Conservation (phyloP, 2,797 vertebrate species). For the Molossus alvarezi region DNA sequence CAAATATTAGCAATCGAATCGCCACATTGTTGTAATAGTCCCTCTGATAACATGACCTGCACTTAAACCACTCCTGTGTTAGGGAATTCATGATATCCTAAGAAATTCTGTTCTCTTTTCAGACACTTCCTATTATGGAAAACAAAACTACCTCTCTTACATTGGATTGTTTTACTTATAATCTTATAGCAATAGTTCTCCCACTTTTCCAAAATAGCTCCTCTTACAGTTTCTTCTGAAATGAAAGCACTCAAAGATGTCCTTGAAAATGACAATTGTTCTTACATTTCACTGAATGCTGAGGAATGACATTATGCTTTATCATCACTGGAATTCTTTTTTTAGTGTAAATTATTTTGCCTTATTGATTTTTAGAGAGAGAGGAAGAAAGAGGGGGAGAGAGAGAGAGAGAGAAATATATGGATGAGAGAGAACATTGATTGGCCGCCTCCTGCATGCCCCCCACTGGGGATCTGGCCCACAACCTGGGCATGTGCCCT, state of each 20-base stretch:
- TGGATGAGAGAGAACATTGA: no score
- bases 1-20: neutral
- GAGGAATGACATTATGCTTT: constrained; percentile 18
- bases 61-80: neutral
- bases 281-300: neutral
- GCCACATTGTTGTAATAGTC: neutral
- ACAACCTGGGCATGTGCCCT: no score
- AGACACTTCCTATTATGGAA: neutral
- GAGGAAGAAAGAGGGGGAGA: no score
- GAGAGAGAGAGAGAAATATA: no score
- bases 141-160: neutral
- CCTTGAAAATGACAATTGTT: constrained; percentile 42
- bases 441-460: no score
- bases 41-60: neutral
- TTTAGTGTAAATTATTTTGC: no score
- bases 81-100: neutral
- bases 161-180: neutral
- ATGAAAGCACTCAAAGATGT: neutral
- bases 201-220: neutral
- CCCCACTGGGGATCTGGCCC: no score
- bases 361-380: no score
- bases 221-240: constrained; percentile 26
- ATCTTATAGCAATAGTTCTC: neutral
- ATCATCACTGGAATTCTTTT: neutral
- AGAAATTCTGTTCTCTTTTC: neutral